Evolutionary conservation across 92 coral and sea anemone genomes (phyloP), one percentile per base, ranked within the genome.

Genomic region (Porites lobata): DNA sequence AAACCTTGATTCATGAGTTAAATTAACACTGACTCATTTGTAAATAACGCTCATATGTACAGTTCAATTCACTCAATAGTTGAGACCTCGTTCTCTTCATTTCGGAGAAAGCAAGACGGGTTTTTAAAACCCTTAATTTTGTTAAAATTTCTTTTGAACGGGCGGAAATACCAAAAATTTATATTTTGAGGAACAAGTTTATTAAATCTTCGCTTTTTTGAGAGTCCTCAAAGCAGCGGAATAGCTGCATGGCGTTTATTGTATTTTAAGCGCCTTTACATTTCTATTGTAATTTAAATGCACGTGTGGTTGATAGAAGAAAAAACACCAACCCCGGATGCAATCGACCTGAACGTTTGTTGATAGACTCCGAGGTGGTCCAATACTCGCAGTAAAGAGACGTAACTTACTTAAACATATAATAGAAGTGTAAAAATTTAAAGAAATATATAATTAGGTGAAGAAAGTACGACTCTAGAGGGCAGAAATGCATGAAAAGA

Each of bases 251-350:
- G 29, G 19, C 13, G 12, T 38, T 56, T 56, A 10, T 10, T 56
- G 68, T 64, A 17, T 52, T 67, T 81, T 68, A 3, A 38, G 47
- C 47, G 26, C 65, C 26, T 67, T 53, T 38, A 54, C 57, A 69
- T 54, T 43, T 69, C 86, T 56, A 54, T 70, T 82, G 78, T 82
- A 17, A 82, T 82, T 69, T 69, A 56, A 82, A 82, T 82, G 20
- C 54, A 9, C 8, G 11, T 43, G 26, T 18, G 9, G 86, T 53
- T 53, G n/a, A 69, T 57, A 2, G 43, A 53, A 24, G 21, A 21
- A 53, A 70, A 24, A 53, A 57, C 15, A 80, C 4, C 6, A 9
- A 69, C 21, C 10, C 9, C 15, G 22, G 13, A 14, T 56, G 13
- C 61, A 6, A 56, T 1, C 15, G 51, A 43, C 17, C 8, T 38